Conservation (phyloP, 92 coral and sea anemone genomes). For the Epizoanthus illoricatus region DNA sequence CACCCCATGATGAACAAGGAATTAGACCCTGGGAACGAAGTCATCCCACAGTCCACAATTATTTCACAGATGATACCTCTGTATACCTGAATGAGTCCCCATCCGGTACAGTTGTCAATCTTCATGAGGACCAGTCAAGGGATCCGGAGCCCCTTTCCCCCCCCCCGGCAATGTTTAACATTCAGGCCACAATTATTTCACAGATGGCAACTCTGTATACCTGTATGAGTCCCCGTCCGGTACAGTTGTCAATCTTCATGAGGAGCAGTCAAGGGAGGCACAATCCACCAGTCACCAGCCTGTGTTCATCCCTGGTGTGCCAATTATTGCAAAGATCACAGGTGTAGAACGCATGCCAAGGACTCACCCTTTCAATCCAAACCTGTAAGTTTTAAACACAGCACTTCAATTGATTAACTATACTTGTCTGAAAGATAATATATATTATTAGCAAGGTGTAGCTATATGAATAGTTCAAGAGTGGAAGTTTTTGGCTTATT, state of each 20-base stretch:
- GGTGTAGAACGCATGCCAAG: conserved; percentile 86
- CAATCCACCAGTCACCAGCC: not conserved
- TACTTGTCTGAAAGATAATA: no score
- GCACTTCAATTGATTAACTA: not conserved
- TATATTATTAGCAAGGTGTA: no score
- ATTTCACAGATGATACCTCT: not conserved
- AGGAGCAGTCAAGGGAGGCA: not conserved
- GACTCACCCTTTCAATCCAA: conserved; percentile 96
- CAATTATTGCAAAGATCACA: conserved; percentile 63
- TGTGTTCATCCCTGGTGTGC: conserved; percentile 66
- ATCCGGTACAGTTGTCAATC: conserved; percentile 20
- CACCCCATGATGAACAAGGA: no score
- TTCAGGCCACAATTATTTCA: conserved; percentile 9
- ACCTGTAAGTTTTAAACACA: conserved; percentile 66
- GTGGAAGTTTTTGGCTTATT: no score
- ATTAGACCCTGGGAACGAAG: no score
- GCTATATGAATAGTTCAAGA: no score
- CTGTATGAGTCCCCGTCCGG: conserved; percentile 14
- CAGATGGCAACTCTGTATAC: not conserved
- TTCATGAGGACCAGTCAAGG: not conserved
- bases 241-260: conserved; percentile 11
- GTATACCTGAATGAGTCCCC: conserved; percentile 17
- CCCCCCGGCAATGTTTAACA: not conserved
- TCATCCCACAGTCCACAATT: no score
- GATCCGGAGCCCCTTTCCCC: no score